Evolutionary conservation across 30 jellyfish, hydroid and myxozoan genomes (phyloP), one percentile per base, ranked within the genome.

Genomic region (Cassiopea xamachana): DNA sequence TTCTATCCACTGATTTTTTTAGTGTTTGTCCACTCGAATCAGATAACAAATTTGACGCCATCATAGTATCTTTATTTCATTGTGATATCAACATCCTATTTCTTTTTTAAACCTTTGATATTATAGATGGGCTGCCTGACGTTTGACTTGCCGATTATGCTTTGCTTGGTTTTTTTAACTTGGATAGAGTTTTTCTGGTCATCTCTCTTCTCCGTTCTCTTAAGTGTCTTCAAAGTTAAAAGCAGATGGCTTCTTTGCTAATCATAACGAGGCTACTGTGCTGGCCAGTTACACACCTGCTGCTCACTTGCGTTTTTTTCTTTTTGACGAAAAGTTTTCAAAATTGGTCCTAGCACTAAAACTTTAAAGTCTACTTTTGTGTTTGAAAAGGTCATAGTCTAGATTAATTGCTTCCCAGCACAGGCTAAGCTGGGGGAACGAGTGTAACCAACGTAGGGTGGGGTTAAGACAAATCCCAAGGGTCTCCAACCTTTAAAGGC

Each of bases 11-110:
- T 43, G 83, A 76, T 70, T 77, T 84, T 1, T 90, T 86, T 44
- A 90, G 90, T 39, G 95, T 88, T 18, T 88, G 95, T 51, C 95
- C 95, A 55, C 88, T 49, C 2, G 95, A 88, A 48, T 88, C 95
- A 15, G 95, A 88, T 12, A 88, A 14, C 73, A 88, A 46, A 69
- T 71, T 76, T 49, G 92, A n/a, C 43, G 64, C 92, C 86, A 72
- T 46, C 51, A 50, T 80, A 14, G 51, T 17, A 49, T 49, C 73
- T 75, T 48, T 78, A 1, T 78, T 7, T 43, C 80, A 9, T 14
- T 4, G 2, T 13, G 74, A 2, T 7, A 5, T 73, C 82, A 17
- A 14, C 4, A 6, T 7, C 82, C 61, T 1, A 2, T 58, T 73
- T 17, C 82, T 27, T 15, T 73, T 27, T 69, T 69, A 17, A 6